phyloP scores from a whole-genome alignment of 2,113 vertebrate species.

The Pampusana beccarii region DNA sequence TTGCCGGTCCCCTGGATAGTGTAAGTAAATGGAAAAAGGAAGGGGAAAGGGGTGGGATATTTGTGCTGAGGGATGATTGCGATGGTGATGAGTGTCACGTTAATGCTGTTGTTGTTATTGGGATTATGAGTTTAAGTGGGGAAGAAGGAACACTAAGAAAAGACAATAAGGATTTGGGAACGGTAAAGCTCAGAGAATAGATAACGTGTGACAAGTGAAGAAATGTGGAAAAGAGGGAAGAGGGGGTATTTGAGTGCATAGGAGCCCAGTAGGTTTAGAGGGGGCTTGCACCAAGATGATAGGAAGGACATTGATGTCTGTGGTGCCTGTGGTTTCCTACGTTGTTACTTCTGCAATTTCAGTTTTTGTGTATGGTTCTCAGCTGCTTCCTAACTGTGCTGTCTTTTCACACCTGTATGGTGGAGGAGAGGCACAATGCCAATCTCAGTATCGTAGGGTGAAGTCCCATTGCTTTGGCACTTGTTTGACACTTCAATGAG shows the following conservation, averaged over 20 bases:
- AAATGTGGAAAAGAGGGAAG: not conserved
- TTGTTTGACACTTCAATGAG: not conserved
- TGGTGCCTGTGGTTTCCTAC: rapidly evolving
- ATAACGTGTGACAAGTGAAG: not conserved
- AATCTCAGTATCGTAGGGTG: not conserved
- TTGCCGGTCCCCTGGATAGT: not conserved
- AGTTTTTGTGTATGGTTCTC: not conserved
- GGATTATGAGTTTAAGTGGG: not conserved
- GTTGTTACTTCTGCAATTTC: not conserved
- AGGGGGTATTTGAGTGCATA: not conserved
- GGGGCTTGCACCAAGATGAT: not conserved
- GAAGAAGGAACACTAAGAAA: not conserved
- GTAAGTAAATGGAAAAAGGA: not conserved
- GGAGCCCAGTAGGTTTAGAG: not conserved
- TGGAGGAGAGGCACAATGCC: not conserved
- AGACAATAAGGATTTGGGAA: not conserved
- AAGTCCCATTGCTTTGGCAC: not conserved
- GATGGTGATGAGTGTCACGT: rapidly evolving
- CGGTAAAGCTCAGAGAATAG: not conserved
- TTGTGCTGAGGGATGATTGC: not conserved
- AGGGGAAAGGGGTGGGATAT: not conserved
- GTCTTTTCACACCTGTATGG: not conserved
- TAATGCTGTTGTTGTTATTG: not conserved
- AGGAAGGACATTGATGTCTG: not conserved
- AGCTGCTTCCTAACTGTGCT: not conserved